Evolutionary conservation across 2,113 vertebrate genomes (phyloP), one percentile per base, ranked within the genome.

Genomic region (Crotalus tigris): DNA sequence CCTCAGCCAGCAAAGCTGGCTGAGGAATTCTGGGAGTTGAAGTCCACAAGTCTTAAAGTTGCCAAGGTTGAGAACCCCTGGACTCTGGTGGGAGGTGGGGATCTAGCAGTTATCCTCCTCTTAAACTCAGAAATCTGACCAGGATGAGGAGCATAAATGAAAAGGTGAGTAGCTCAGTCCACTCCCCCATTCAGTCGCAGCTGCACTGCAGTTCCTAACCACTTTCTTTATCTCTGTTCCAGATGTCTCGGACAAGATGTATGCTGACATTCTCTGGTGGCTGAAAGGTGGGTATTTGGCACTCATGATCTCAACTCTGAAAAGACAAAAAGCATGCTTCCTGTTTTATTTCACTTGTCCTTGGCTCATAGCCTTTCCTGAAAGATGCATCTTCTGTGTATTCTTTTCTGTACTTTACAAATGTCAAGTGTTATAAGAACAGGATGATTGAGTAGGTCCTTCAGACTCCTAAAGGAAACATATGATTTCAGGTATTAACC

Each of bases 221-320:
- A 92, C 53, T 93, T 58, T 91, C 57, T 23, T 89, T 1, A 15
- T 93, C 49, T 1, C 13, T 10, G 24, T 97, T 97, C 75, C 94
- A 93, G 89, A 93, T 53, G 26, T 96, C 89, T 93, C 95, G 4
- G 90, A 96, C 10, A 89, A 95, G 87, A 93, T 94, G 93, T 92
- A 92, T 10, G 75, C 91, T 3, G 19, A 93, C 5, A 2, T 96
- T 81, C 92, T 96, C 90, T 97, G 95, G 94, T 95, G 95, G 93
- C 94, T 96, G 19, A 94, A 95, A 96, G 96, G 92, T 97, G 92
- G 94, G 95, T 96, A 49, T 86, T 92, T 58, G 33, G 39, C 39
- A 26, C 23, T 81, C 33, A 17, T 19, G 5, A 5, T 39, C 23
- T 86, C 17, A 3, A 9, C 15, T 26, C 33, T 7, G 26, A 61